A percentile compares a stretch with the other conserved stretches of the same genome.
These are phyloP conservation scores for Homalodisca vitripennis DNA, from an alignment of 1,140 invertebrate genomes.

Conservation along the genomic window DNA sequence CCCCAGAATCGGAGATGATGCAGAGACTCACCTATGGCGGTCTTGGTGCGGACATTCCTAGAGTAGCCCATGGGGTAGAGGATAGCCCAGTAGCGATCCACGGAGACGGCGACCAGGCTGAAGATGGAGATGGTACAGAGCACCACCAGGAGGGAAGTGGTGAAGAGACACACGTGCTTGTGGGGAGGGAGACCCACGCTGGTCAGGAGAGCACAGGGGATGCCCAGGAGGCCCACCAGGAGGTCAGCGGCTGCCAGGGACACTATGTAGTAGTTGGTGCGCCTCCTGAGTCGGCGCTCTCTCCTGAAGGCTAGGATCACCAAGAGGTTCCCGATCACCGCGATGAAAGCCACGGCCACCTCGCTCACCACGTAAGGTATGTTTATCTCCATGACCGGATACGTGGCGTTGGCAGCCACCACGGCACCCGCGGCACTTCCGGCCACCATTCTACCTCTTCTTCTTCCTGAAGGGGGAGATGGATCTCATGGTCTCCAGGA, in stretches of 20 bases:
- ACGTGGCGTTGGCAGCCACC: not conserved
- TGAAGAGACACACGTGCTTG: slow-evolving; percentile 80
- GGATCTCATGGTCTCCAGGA: too few relatives aligned
- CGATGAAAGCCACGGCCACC: slow-evolving; percentile 74
- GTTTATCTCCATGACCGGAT: slow-evolving; percentile 50
- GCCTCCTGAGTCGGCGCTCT: slow-evolving; percentile 70
- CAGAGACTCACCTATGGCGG: slow-evolving; percentile 81
- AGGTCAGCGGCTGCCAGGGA: slow-evolving; percentile 84
- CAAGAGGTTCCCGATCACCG: slow-evolving; percentile 79
- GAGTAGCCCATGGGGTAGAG: slow-evolving; percentile 88
- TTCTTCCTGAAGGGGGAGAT: too few relatives aligned
- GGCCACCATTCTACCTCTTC: too few relatives aligned
- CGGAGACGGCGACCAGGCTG: slow-evolving; percentile 84
- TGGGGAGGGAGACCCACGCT: slow-evolving; percentile 72
- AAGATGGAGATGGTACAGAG: slow-evolving; percentile 91
- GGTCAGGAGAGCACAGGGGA: slow-evolving; percentile 83
- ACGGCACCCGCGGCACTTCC: not conserved
- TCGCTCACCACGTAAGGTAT: slow-evolving; percentile 72
- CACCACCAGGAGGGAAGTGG: slow-evolving; percentile 81
- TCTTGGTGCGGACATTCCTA: slow-evolving; percentile 78
- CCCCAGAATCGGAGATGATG: too few relatives aligned
- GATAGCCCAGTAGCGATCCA: slow-evolving; percentile 92
- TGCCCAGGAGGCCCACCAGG: slow-evolving; percentile 73
- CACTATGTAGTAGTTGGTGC: slow-evolving; percentile 91
- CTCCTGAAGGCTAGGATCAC: slow-evolving; percentile 80